Evolutionary conservation across 2,888 invertebrate species (phyloP).

Genomic region (Poecilobothrus nobilitatus): DNA sequence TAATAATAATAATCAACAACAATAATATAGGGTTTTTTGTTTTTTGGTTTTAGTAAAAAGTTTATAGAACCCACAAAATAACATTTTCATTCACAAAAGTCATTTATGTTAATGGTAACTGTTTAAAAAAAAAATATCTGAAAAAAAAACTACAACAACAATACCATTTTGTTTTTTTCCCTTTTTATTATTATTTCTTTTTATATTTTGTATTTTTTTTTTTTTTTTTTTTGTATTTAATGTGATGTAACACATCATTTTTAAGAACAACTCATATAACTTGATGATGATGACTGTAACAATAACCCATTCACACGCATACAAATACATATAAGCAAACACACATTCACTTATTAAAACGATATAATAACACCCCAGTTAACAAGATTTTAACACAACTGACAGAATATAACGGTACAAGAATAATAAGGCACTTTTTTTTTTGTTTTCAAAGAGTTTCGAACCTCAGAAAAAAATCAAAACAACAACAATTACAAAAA

Average conservation of each 20-base stretch:
- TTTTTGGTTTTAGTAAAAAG: no score
- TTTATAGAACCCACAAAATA: background rate
- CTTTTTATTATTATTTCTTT: background rate
- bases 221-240: background rate
- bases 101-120: background rate
- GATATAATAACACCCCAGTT: background rate
- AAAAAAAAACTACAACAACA: background rate
- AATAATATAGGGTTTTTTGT: no score
- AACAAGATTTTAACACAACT: no score
- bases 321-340: no score
- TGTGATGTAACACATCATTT: conserved; percentile 3
- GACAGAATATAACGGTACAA: no score
- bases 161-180: background rate
- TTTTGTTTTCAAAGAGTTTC: no score
- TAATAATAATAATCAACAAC: no score
- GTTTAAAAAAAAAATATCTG: background rate
- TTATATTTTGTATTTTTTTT: background rate
- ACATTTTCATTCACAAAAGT: background rate
- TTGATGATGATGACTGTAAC: background rate
- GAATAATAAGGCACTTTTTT: background rate
- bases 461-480: no score
- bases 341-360: background rate
- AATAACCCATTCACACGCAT: background rate
- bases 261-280: background rate
- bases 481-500: background rate